Base-by-base conservation (phyloP, 2,113 vertebrate genomes). In the Odontesthes bonariensis region DNA sequence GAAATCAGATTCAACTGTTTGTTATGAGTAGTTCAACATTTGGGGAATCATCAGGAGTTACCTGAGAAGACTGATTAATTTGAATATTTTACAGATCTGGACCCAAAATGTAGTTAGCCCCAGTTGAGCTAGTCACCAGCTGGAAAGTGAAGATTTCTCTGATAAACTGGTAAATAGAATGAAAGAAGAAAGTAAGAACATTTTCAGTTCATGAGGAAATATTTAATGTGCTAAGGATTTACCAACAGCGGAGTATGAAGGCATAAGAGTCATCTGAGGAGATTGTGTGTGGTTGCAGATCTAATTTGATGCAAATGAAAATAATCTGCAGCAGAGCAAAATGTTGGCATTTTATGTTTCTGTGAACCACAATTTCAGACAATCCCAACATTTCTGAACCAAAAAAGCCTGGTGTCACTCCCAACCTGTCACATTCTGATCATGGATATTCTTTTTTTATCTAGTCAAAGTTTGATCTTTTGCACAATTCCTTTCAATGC, bases 1-100 rank as follows among this genome's bases (percentile, higher is more conserved):
- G 20, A 75, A 63, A 64, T 77, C 17, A 68, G 19, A 9, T 79
- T 79, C 38, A 77, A 69, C 20, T 75, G 42, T 75, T 63, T 62
- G 51, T 49, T 69, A 58, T 46, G 19, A 69, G 44, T 32, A 12
- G n/a, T 54, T 61, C 22, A 63, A 56, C 33, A 65, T 73, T 62
- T 46, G 22, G 40, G 8, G 42, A 65, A 23, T 16, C 56, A 66
- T 47, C 40, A 62, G 60, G 31, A 54, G 22, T 20, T 42, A 70
- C 27, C 27, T 38, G 17, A 73, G 22, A 80, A 47, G 47, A 68
- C 19, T 59, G 52, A 81, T 69, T 44, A 33, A 66, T 65, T 42
- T 62, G 33, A 66, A 6, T 58, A 35, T 57, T 69, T 49, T 16
- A 46, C 22, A 1, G 65, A 63, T 52, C 38, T 32, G 32, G 23